These are phyloP conservation scores for Macrotus californicus DNA, from an alignment of 2,113 vertebrate genomes.

Conservation along the genomic window DNA sequence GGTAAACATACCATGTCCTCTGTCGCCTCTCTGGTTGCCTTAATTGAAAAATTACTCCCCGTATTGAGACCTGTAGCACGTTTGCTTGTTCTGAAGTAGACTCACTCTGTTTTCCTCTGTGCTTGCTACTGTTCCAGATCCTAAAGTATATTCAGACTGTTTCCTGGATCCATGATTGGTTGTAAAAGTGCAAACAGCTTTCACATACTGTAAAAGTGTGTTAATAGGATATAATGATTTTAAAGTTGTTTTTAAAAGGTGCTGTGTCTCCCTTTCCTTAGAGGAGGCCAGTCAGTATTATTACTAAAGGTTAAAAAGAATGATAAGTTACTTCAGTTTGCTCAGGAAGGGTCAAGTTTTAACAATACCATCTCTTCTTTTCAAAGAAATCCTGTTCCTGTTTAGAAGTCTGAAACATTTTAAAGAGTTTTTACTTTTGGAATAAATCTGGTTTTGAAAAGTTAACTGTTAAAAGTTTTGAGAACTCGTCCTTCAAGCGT, in stretches of 20 bases:
- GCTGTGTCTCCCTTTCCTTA: neutral
- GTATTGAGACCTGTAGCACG: neutral
- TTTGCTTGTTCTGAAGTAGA: neutral
- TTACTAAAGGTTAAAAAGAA: neutral
- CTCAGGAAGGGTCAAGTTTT: neutral
- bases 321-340: neutral
- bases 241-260: neutral
- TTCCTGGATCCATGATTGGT: neutral
- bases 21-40: neutral
- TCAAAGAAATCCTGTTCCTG: neutral
- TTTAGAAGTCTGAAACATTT: neutral
- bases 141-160: neutral
- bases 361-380: neutral
- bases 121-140: neutral
- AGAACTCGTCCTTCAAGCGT: neutral
- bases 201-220: neutral
- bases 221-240: neutral
- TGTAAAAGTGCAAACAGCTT: neutral
- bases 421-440: neutral
- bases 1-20: conserved; percentile 71
- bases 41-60: neutral
- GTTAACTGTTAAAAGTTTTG: neutral
- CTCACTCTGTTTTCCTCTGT: neutral
- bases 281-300: neutral
- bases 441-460: neutral